These are phyloP conservation scores for human (Homo sapiens) DNA, from an alignment of 2,113 vertebrate genomes.

Conservation along the genomic window DNA sequence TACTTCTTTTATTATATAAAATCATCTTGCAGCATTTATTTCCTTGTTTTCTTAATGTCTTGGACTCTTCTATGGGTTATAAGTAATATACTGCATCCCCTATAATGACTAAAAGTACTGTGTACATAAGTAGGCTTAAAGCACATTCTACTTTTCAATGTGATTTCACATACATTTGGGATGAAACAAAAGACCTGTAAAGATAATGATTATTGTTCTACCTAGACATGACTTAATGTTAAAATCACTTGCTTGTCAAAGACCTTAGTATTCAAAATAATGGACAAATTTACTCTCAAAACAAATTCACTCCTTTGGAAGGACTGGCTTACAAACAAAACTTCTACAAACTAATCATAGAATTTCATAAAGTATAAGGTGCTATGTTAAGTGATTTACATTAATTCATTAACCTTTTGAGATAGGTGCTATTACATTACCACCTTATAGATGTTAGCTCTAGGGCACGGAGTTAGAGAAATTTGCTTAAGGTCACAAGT, in stretches of 20 bases:
- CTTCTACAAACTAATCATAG: slow-evolving; percentile 7
- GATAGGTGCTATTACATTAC: no score
- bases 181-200: slow-evolving; percentile 34
- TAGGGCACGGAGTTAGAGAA: no score
- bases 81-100: background rate
- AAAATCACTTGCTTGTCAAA: slow-evolving; percentile 31
- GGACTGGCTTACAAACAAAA: slow-evolving; percentile 42
- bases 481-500: no score
- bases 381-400: no score
- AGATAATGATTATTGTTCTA: background rate
- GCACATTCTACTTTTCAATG: background rate
- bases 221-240: background rate
- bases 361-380: background rate
- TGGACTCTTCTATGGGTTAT: background rate
- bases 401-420: no score
- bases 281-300: slow-evolving; percentile 15
- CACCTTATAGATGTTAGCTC: no score
- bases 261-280: slow-evolving; percentile 44
- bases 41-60: background rate
- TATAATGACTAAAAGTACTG: background rate
- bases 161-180: background rate
- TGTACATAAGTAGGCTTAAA: background rate
- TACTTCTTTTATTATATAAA: slow-evolving; percentile 41
- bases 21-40: slow-evolving; percentile 17
- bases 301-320: slow-evolving; percentile 30